A percentile compares a stretch with the other conserved stretches of the same genome.
phyloP scores from a whole-genome alignment of 2,113 vertebrate genomes.

The Oncorhynchus masou region DNA sequence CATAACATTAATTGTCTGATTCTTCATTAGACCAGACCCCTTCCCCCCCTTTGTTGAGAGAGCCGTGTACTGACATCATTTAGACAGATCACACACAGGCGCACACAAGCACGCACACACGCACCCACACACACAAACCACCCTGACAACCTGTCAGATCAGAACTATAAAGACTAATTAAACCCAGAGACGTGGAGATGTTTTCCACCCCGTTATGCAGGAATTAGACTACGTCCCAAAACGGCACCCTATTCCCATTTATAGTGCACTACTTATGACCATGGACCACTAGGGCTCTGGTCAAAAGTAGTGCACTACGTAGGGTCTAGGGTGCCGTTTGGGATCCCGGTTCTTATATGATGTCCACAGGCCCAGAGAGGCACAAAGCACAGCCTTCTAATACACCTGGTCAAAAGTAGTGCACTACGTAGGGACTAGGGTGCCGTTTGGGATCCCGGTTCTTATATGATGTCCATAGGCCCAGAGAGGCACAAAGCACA shows the following conservation, averaged over 20 bases:
- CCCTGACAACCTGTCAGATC: constrained; percentile 27
- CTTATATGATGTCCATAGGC: no score
- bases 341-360: no score
- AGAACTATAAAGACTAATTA: constrained; percentile 50
- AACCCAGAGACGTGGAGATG: constrained; percentile 35
- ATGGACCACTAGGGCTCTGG: no score
- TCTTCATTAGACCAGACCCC: constrained; percentile 48
- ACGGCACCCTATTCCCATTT: constrained; percentile 6
- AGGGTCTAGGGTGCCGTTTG: no score
- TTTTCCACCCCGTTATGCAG: constrained; percentile 26
- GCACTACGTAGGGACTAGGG: no score
- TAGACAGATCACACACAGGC: constrained; percentile 35
- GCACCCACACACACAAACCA: constrained; percentile 1
- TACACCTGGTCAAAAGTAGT: constrained; percentile 9
- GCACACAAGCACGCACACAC: background rate
- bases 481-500: no score
- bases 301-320: no score
- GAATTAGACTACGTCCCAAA: background rate
- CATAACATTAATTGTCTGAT: constrained; percentile 63
- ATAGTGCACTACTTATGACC: no score
- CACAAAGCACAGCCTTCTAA: constrained; percentile 39
- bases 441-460: no score
- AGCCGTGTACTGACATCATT: constrained; percentile 47
- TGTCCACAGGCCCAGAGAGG: constrained; percentile 10
- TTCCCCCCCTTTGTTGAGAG: constrained; percentile 39